Evolutionary conservation across 2,888 invertebrate genomes (phyloP).

Genomic region (Rhorus exstirpatorius): DNA sequence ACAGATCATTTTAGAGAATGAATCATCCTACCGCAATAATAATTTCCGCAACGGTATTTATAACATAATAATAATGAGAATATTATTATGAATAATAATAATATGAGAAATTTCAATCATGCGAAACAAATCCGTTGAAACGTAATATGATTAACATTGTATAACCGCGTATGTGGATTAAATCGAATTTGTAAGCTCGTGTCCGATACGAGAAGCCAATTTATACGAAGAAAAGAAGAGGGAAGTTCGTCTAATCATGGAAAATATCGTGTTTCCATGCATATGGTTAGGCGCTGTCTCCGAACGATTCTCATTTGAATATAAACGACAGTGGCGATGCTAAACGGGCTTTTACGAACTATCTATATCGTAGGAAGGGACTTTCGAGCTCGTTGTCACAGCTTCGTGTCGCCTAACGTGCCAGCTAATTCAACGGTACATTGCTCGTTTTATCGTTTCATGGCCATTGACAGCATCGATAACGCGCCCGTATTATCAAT

Average conservation of each 20-base stretch:
- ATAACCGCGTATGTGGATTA: constrained; percentile 12
- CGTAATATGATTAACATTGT: constrained; percentile 26
- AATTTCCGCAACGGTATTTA: too few relatives aligned
- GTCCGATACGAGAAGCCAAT: constrained; percentile 48
- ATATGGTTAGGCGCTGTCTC: constrained; percentile 42
- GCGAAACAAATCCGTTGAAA: constrained; percentile 3
- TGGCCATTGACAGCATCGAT: constrained; percentile 57
- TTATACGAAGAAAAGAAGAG: constrained; percentile 20
- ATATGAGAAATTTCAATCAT: not conserved
- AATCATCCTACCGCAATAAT: too few relatives aligned
- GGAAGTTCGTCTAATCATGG: constrained; percentile 43
- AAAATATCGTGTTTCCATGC: constrained; percentile 69
- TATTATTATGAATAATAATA: not conserved
- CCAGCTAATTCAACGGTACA: constrained; percentile 51
- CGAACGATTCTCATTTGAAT: constrained; percentile 72
- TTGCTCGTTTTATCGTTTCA: too few relatives aligned
- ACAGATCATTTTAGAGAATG: too few relatives aligned
- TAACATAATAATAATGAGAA: too few relatives aligned
- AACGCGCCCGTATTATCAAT: constrained; percentile 53
- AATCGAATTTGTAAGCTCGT: constrained; percentile 38
- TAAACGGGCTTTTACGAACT: constrained; percentile 44
- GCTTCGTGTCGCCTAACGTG: constrained; percentile 32
- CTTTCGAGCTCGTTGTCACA: constrained; percentile 43
- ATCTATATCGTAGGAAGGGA: too few relatives aligned
- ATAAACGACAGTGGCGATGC: constrained; percentile 67